Evolutionary conservation across 2,113 vertebrate genomes (phyloP).

Genomic region (Alexandromys fortis): DNA sequence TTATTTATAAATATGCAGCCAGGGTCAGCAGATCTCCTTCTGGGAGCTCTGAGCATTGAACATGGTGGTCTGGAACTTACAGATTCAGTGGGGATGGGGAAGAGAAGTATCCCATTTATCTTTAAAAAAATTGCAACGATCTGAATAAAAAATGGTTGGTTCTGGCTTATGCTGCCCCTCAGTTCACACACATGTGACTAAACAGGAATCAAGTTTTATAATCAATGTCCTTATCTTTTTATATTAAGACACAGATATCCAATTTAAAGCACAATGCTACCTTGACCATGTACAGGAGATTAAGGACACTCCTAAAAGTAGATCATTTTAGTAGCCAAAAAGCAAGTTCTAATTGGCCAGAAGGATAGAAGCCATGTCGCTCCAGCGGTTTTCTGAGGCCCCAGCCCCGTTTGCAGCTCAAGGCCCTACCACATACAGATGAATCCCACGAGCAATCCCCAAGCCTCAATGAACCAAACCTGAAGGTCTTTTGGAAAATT

Average conservation of each 20-base stretch:
- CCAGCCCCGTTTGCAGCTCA: conserved; percentile 72
- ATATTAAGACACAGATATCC: background rate
- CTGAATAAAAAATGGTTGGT: background rate
- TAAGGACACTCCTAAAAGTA: background rate
- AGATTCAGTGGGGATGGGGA: background rate
- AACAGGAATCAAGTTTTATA: background rate
- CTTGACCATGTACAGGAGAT: background rate
- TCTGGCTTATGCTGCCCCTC: background rate
- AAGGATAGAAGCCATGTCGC: conserved; percentile 60
- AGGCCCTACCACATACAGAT: conserved; percentile 59
- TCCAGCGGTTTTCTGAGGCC: conserved; percentile 53
- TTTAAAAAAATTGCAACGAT: background rate
- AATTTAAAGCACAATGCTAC: background rate
- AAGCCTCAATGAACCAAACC: conserved; percentile 71
- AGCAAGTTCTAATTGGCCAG: background rate
- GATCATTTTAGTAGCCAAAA: conserved; percentile 49
- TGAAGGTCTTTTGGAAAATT: conserved; percentile 72
- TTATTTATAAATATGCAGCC: conserved; percentile 66
- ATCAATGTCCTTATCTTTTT: background rate
- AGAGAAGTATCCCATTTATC: background rate
- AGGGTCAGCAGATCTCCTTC: conserved; percentile 65
- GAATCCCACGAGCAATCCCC: conserved; percentile 38
- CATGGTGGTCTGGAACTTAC: conserved; percentile 41
- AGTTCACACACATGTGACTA: background rate
- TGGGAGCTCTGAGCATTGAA: conserved; percentile 50